Base-by-base conservation (phyloP, 2,797 vertebrate species). In the Clarias platycephalus region DNA sequence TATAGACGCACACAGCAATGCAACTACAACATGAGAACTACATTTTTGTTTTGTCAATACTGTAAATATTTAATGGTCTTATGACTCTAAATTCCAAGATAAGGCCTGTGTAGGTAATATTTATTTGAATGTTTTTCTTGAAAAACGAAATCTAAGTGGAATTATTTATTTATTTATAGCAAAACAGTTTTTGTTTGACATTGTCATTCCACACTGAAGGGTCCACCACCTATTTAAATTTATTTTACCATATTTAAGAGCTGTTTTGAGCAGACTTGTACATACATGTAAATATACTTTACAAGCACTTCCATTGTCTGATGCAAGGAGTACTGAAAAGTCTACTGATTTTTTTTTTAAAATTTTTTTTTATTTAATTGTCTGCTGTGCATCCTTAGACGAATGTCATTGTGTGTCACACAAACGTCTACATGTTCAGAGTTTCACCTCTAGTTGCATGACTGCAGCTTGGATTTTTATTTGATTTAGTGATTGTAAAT, bases 1-100 rank as follows among this genome's bases (percentile, higher is more conserved):
- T 93, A 89, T 5, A 20, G 94, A 95, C 91, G 96, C 97, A 97
- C 96, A 95, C 85, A 94, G 91, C 96, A 97, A 97, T 97, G 97
- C 97, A 98, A 96, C 91, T 88, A 87, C 87, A 92, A 91, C 92
- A 81, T 85, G 89, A 85, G 91, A 89, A 90, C 87, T 91, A 91
- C 88, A 88, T 87, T 91, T 89, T 91, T 89, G 1, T 92, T 87
- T 90, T 90, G 86, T 90, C 87, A 74, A 83, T 85, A 87, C 15
- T 88, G 85, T 90, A 70, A 85, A 88, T 87, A 85, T 68, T 80
- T 84, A 57, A 83, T 57, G 67, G 88, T 86, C 89, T 88, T 87
- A 93, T 91, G 90, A 92, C 93, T 94, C 92, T 91, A 90, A 75
- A 91, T 94, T 93, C 92, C 92, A 90, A 89, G 80, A 86, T 86